These are phyloP conservation scores for Harmothoe impar DNA, from an alignment of 2,888 invertebrate genomes.

Conservation along the genomic window DNA sequence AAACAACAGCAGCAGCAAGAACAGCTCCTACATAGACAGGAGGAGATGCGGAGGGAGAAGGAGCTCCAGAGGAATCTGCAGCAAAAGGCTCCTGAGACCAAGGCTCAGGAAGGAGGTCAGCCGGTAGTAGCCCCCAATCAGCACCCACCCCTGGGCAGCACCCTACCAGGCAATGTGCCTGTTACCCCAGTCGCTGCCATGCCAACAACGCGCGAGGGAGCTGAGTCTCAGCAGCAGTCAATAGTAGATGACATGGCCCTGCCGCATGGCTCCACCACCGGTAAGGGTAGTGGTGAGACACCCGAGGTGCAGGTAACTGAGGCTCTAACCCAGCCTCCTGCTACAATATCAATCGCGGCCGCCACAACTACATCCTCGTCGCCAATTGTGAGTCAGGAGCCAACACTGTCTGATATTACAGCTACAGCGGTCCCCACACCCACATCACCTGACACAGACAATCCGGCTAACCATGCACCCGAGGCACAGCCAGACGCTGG, in stretches of 20 bases:
- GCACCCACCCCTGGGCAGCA: slow-evolving; percentile 1
- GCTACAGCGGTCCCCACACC: slow-evolving; percentile 12
- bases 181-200: neutral
- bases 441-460: neutral
- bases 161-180: neutral
- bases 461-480: neutral
- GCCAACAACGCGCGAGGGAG: neutral
- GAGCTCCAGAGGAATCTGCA: neutral
- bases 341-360: neutral
- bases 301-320: neutral
- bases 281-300: neutral
- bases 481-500: slow-evolving; percentile 7
- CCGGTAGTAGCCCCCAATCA: neutral
- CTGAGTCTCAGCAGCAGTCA: neutral
- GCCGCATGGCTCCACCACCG: slow-evolving; percentile 26
- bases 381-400: no score
- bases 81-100: neutral
- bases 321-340: neutral
- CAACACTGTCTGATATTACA: neutral
- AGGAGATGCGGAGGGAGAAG: slow-evolving; percentile 3
- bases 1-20: slow-evolving; percentile 2
- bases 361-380: neutral
- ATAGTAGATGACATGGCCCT: neutral
- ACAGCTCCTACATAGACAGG: slow-evolving; percentile 10
- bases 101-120: neutral